Evolutionary conservation across 2,113 vertebrate genomes (phyloP).

Genomic region (Trichomycterus rosablanca): DNA sequence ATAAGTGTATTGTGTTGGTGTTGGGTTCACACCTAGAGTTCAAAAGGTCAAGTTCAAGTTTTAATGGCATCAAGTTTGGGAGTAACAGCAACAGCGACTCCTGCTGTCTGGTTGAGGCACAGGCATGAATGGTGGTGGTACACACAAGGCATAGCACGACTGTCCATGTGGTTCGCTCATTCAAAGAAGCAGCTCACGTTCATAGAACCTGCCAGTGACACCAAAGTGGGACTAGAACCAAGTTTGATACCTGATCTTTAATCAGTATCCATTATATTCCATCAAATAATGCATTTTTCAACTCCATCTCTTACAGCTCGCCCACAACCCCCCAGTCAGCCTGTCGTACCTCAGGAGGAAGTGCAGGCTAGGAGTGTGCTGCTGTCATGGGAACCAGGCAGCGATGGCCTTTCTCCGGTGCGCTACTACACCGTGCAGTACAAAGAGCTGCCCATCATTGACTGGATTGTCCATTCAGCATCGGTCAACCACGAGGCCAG

Average conservation of each 20-base stretch:
- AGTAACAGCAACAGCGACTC: too few species aligned
- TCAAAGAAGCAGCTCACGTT: too few species aligned
- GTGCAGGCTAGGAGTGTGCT: conserved; percentile 78
- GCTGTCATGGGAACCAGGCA: conserved; percentile 93
- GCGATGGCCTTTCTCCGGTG: conserved; percentile 89
- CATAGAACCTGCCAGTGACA: too few species aligned
- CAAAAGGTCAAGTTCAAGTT: too few species aligned
- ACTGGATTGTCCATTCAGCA: conserved; percentile 81
- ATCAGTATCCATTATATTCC: background rate
- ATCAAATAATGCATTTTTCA: background rate
- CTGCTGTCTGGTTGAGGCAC: too few species aligned
- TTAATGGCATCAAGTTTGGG: too few species aligned
- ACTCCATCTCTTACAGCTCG: conserved; percentile 64
- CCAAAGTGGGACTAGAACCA: too few species aligned
- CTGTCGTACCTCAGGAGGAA: conserved; percentile 70
- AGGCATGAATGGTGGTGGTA: too few species aligned
- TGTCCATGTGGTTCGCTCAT: too few species aligned
- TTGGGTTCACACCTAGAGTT: too few species aligned
- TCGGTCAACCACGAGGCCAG: conserved; percentile 79
- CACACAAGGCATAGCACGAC: too few species aligned
- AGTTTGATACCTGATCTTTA: background rate
- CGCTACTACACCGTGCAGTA: conserved; percentile 93
- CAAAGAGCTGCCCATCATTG: conserved; percentile 79
- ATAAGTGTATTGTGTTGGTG: background rate
- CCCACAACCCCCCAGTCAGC: conserved; percentile 88